Evolutionary conservation across 1,140 invertebrate genomes (phyloP).

Genomic region (Apis florea): DNA sequence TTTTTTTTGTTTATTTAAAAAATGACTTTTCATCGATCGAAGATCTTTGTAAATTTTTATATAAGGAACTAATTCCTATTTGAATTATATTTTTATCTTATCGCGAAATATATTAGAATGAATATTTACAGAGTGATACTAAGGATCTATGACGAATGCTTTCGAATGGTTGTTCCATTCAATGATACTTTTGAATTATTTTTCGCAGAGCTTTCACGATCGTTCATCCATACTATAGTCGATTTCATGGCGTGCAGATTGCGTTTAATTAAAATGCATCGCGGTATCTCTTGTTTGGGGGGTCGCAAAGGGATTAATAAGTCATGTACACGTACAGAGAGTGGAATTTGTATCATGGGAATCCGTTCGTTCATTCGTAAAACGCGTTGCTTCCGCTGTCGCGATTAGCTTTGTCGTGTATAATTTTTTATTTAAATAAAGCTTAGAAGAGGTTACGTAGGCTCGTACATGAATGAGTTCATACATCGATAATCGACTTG

Average conservation of each 20-base stretch:
- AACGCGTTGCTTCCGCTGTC: slow-evolving; percentile 19
- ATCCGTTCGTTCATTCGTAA: slow-evolving; percentile 36
- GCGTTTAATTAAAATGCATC: slow-evolving; percentile 68
- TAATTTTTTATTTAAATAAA: neutral
- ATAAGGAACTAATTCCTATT: neutral
- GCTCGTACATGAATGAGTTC: no score
- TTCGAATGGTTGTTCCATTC: slow-evolving; percentile 3
- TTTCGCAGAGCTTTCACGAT: slow-evolving; percentile 47
- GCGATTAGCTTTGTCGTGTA: neutral
- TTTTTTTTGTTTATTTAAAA: neutral
- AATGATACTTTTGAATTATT: slow-evolving; percentile 31
- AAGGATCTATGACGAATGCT: neutral
- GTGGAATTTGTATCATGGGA: slow-evolving; percentile 15
- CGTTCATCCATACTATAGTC: slow-evolving; percentile 39
- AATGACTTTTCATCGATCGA: neutral
- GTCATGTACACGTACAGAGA: slow-evolving; percentile 43
- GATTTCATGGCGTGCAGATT: slow-evolving; percentile 44
- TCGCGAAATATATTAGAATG: neutral
- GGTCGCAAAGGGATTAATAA: slow-evolving; percentile 62
- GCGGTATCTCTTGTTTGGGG: slow-evolving; percentile 47
- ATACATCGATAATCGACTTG: neutral
- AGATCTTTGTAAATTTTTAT: neutral
- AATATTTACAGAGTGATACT: neutral
- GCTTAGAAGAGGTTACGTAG: neutral
- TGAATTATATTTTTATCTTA: neutral